Percentiles rank a stretch among this genome's conserved stretches.
Evolutionary conservation across 2,888 invertebrate genomes (phyloP).

Genomic region (Teleogryllus oceanicus): DNA sequence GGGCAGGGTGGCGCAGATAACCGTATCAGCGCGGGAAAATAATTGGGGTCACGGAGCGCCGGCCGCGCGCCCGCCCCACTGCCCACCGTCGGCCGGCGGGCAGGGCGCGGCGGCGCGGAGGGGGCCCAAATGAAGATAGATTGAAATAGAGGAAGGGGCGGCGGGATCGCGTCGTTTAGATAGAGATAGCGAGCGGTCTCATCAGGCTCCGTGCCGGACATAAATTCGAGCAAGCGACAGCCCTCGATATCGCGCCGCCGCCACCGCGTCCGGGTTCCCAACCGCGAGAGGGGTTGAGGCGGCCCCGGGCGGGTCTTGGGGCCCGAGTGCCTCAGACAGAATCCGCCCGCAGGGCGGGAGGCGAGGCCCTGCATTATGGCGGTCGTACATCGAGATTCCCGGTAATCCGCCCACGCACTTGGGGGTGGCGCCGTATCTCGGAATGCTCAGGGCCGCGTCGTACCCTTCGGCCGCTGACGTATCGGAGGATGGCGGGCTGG

Average conservation of each 20-base stretch:
- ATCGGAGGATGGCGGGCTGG: too few species aligned
- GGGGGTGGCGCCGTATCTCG: not conserved
- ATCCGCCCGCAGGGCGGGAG: too few species aligned
- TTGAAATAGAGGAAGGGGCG: not conserved
- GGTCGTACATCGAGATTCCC: not conserved
- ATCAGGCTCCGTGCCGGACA: not conserved
- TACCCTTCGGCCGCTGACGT: too few species aligned
- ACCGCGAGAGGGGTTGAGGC: too few species aligned
- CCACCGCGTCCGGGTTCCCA: not conserved
- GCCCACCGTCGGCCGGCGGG: not conserved
- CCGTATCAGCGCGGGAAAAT: conserved; percentile 10
- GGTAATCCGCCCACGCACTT: not conserved
- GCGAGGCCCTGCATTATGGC: not conserved
- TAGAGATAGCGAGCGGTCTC: conserved; percentile 7
- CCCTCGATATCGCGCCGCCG: not conserved
- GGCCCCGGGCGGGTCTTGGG: too few species aligned
- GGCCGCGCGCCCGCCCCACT: not conserved
- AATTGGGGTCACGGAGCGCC: not conserved
- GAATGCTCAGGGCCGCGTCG: too few species aligned
- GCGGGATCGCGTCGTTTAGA: not conserved
- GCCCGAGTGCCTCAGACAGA: too few species aligned
- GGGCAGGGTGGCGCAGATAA: not conserved
- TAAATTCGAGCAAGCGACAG: conserved; percentile 11
- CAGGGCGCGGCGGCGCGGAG: not conserved
- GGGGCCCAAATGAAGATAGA: conserved; percentile 12